Percentiles rank a stretch among this genome's conserved stretches.
phyloP scores from a whole-genome alignment of 2,113 vertebrate genomes.

The Neodon shergylaensis region DNA sequence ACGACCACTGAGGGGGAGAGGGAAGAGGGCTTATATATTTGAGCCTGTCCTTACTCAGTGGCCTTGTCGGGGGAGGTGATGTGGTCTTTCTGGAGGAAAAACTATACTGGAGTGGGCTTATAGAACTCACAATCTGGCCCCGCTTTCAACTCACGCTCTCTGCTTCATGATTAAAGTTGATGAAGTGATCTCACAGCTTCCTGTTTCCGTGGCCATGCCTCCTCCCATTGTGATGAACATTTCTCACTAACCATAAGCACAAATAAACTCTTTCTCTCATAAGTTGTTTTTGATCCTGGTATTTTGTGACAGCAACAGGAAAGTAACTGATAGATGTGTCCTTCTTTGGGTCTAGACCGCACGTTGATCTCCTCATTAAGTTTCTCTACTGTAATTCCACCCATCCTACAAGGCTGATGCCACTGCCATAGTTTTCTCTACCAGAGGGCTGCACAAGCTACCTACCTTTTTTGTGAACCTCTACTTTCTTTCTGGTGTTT shows the following conservation, averaged over 20 bases:
- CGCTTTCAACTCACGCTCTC: neutral
- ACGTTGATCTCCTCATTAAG: neutral
- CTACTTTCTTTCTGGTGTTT: neutral
- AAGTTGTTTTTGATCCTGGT: neutral
- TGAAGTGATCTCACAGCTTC: neutral
- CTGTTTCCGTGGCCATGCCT: neutral
- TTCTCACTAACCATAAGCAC: neutral
- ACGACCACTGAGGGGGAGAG: no score
- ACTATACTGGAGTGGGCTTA: neutral
- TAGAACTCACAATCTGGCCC: neutral
- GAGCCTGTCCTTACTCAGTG: neutral
- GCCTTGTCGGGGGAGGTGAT: neutral
- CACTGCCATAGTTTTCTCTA: neutral
- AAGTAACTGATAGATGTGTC: neutral
- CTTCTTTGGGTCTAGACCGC: neutral
- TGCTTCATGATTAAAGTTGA: neutral
- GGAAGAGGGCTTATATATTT: neutral
- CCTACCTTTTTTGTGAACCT: neutral
- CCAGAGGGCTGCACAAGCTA: fast-evolving
- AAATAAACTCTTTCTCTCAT: neutral
- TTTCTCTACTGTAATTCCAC: no score
- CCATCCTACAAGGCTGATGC: neutral
- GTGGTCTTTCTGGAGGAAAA: neutral
- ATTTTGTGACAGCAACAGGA: neutral
- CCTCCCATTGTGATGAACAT: neutral